Conservation (phyloP, 2,113 vertebrate genomes). For the Saccopteryx bilineata region DNA sequence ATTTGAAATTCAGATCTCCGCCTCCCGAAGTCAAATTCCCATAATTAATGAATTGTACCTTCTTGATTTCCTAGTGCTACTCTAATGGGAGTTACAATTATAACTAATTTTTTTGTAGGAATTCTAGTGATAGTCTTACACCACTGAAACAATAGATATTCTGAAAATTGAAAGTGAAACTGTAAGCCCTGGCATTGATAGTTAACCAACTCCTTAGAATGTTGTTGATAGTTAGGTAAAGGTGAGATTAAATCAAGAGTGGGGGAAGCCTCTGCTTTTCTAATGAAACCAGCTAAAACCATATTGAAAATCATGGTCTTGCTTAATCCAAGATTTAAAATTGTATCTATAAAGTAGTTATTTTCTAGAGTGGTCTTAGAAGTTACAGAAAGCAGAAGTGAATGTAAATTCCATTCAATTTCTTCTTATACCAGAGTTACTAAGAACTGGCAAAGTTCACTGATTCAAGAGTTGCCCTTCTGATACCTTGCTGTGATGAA, state of each 20-base stretch:
- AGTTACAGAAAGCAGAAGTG: slow-evolving; percentile 29
- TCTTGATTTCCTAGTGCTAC: slow-evolving; percentile 56
- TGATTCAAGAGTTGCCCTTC: neutral
- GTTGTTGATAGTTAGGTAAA: slow-evolving; percentile 64
- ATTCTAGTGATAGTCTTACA: slow-evolving; percentile 44
- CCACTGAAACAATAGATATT: neutral
- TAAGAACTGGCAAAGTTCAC: slow-evolving; percentile 23
- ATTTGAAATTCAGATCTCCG: slow-evolving; percentile 63
- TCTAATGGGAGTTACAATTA: slow-evolving; percentile 49
- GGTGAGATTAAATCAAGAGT: neutral
- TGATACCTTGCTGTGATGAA: slow-evolving; percentile 8
- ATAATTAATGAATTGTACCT: slow-evolving; percentile 55
- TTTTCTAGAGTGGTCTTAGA: neutral
- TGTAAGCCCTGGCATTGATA: neutral
- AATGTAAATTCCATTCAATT: slow-evolving; percentile 12
- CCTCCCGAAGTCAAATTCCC: slow-evolving; percentile 49
- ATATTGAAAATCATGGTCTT: neutral
- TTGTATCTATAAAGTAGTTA: neutral
- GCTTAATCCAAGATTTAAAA: slow-evolving; percentile 44
- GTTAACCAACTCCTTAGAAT: accelerated
- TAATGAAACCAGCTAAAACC: neutral
- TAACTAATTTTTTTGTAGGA: neutral
- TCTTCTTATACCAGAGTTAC: neutral
- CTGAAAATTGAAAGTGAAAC: slow-evolving; percentile 74
- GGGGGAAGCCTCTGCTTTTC: neutral